Conservation (phyloP, 2,888 invertebrate genomes). For the Rotaria magnacalcarata region DNA sequence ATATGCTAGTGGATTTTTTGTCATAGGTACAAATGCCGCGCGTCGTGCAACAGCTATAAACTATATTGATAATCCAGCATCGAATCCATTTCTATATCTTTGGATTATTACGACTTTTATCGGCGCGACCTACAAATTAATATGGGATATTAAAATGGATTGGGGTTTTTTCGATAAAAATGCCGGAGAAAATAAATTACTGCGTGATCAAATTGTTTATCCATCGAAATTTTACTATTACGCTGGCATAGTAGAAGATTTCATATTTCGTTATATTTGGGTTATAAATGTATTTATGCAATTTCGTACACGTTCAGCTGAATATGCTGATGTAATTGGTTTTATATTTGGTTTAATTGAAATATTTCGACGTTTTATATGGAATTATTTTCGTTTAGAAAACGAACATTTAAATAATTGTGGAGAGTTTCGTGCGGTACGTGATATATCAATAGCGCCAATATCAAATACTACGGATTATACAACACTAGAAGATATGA, state of each 20-base stretch:
- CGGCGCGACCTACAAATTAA: constrained; percentile 87
- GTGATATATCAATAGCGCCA: constrained; percentile 71
- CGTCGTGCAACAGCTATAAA: constrained; percentile 35
- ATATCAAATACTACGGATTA: constrained; percentile 49
- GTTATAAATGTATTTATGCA: constrained; percentile 57
- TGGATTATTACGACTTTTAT: constrained; percentile 61
- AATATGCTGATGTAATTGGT: constrained; percentile 44
- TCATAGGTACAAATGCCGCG: constrained; percentile 29
- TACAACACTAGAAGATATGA: constrained; percentile 70
- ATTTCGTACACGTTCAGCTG: constrained; percentile 26
- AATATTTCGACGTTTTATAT: constrained; percentile 73
- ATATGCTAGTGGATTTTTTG: constrained; percentile 88
- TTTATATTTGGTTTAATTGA: constrained; percentile 42
- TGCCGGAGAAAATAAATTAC: constrained; percentile 45
- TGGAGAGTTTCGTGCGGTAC: constrained; percentile 89
- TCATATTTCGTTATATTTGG: constrained; percentile 87
- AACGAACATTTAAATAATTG: constrained; percentile 99
- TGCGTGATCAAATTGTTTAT: constrained; percentile 46
- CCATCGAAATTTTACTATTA: constrained; percentile 70
- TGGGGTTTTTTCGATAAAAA: constrained; percentile 89
- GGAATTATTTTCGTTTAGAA: constrained; percentile 98
- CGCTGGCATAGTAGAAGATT: constrained; percentile 90
- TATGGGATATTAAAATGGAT: constrained; percentile 98
- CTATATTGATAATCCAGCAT: constrained; percentile 35
- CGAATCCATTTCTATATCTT: constrained; percentile 46